Evolutionary conservation across 2,888 invertebrate species (phyloP).

Genomic region (Quadroppia sp.): DNA sequence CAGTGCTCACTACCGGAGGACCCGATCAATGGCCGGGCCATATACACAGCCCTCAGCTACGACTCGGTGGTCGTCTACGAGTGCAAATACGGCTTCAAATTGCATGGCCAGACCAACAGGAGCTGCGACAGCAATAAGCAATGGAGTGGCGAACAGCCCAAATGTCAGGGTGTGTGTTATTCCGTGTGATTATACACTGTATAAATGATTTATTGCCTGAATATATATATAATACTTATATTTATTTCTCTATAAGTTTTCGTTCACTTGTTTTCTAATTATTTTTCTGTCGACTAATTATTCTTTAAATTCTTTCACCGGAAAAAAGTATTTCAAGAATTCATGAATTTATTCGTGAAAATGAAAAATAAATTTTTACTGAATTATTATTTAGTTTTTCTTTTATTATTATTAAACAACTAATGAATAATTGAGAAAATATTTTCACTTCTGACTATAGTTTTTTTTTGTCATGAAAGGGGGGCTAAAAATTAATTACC

Average conservation of each 20-base stretch:
- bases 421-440: no score
- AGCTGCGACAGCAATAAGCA: conserved; percentile 88
- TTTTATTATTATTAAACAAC: no score
- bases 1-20: conserved; percentile 88
- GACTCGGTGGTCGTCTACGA: conserved; percentile 93
- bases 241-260: no score
- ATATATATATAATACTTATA: no score
- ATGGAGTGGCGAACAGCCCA: conserved; percentile 88
- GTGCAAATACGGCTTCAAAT: conserved; percentile 87
- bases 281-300: not conserved
- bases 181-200: no score
- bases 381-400: no score
- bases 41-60: conserved; percentile 86
- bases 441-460: no score
- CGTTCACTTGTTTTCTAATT: not conserved
- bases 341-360: not conserved
- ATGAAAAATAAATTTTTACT: no score
- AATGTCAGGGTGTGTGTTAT: conserved; percentile 81
- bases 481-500: not conserved
- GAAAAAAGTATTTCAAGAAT: not conserved
- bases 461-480: not conserved
- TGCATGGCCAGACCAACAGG: conserved; percentile 83
- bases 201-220: not conserved
- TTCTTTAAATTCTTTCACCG: not conserved
- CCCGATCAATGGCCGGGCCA: conserved; percentile 79